Evolutionary conservation across 2,888 invertebrate genomes (phyloP).

Genomic region (Epinotia demarniana): DNA sequence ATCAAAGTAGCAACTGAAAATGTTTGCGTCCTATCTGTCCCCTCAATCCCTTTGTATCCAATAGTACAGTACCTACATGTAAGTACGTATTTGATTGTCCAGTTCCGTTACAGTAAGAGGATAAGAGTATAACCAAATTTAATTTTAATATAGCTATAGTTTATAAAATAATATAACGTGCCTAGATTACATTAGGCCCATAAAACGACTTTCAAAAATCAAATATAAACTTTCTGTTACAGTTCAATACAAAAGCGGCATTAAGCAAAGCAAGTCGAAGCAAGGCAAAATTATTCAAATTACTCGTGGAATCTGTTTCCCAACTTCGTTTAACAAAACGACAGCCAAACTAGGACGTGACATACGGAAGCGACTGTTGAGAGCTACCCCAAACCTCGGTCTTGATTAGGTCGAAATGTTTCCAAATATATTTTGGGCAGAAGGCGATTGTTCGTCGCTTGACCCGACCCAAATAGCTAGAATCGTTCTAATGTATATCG

Average conservation of each 20-base stretch:
- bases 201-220: too few relatives aligned
- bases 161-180: too few relatives aligned
- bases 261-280: conserved; percentile 1
- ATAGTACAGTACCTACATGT: too few relatives aligned
- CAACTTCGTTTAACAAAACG: conserved; percentile 15
- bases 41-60: too few relatives aligned
- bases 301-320: not conserved
- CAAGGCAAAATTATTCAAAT: conserved; percentile 1
- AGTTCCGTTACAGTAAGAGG: too few relatives aligned
- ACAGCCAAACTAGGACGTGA: conserved; percentile 23
- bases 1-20: too few relatives aligned
- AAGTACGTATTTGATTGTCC: too few relatives aligned
- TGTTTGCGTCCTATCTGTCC: too few relatives aligned
- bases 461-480: conserved; percentile 38
- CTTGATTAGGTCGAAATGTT: conserved; percentile 29
- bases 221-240: not conserved
- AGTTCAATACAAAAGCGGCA: not conserved
- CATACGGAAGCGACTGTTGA: conserved; percentile 8
- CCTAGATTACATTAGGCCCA: too few relatives aligned
- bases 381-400: conserved; percentile 14
- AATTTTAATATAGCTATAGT: not conserved
- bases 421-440: conserved; percentile 19
- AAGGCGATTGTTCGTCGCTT: conserved; percentile 23
- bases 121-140: too few relatives aligned
- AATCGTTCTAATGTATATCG: conserved; percentile 29